Evolutionary conservation across 2,888 invertebrate genomes (phyloP).

Genomic region (Dryadula phaetusa): DNA sequence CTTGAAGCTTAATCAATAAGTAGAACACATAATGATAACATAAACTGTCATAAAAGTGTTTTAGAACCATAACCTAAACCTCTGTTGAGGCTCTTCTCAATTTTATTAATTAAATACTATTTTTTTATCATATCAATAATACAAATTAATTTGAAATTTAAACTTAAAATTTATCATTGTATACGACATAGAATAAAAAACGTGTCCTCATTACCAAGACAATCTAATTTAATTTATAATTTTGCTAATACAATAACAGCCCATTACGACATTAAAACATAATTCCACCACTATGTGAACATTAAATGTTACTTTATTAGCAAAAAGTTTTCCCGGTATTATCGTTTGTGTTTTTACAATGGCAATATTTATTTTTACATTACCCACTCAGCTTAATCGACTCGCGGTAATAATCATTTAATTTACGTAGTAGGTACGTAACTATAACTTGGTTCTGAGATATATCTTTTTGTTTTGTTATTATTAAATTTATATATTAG

Average conservation of each 20-base stretch:
- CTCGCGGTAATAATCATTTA: slow-evolving; percentile 21
- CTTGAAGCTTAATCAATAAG: too few relatives aligned
- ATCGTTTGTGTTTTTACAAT: slow-evolving; percentile 56
- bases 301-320: slow-evolving; percentile 76
- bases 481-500: not conserved
- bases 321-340: slow-evolving; percentile 60
- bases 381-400: slow-evolving; percentile 34
- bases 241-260: slow-evolving; percentile 79
- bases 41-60: too few relatives aligned
- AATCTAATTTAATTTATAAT: slow-evolving; percentile 77
- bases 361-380: slow-evolving; percentile 69
- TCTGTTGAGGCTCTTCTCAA: too few relatives aligned
- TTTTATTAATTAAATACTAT: too few relatives aligned
- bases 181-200: slow-evolving; percentile 71
- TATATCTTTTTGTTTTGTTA: not conserved
- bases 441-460: not conserved
- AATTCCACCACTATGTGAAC: slow-evolving; percentile 72
- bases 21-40: too few relatives aligned
- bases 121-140: too few relatives aligned
- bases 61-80: too few relatives aligned
- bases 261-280: slow-evolving; percentile 60
- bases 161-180: not conserved
- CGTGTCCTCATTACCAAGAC: slow-evolving; percentile 67
- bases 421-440: slow-evolving; percentile 6
- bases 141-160: too few relatives aligned